A percentile compares a stretch with the other conserved stretches of the same genome.
Conservation (phyloP, 1,140 invertebrate genomes). For the Bombus affinis region DNA sequence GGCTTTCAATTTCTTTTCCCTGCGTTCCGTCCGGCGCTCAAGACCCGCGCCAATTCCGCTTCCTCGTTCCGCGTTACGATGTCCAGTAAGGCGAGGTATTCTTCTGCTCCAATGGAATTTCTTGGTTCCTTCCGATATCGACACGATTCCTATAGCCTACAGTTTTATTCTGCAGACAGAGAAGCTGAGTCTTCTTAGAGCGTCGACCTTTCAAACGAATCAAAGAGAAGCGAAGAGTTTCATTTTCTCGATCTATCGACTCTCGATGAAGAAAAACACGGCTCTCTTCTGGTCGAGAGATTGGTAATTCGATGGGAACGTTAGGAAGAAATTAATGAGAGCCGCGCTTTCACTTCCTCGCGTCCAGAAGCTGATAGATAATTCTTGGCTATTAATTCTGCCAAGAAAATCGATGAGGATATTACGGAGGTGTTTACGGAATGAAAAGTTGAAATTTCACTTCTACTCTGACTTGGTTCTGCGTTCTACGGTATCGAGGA, state of each 20-base stretch:
- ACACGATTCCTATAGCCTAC: neutral
- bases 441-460: conserved; percentile 1
- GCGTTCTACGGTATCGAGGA: neutral
- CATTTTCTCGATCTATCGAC: neutral
- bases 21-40: neutral
- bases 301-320: neutral
- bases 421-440: neutral
- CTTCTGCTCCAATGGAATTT: neutral
- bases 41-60: neutral
- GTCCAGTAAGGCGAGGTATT: neutral
- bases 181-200: neutral
- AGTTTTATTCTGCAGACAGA: neutral
- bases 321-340: neutral
- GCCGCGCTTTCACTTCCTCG: conserved; percentile 12
- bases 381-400: neutral
- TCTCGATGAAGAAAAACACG: neutral
- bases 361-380: neutral
- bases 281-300: neutral
- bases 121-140: neutral
- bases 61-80: conserved; percentile 30
- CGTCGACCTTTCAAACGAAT: neutral
- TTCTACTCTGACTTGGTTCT: neutral
- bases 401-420: conserved; percentile 3
- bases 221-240: neutral
- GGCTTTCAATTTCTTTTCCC: neutral